Base-by-base conservation (phyloP, 2,113 vertebrate species). In the Corythornis vintsioides region DNA sequence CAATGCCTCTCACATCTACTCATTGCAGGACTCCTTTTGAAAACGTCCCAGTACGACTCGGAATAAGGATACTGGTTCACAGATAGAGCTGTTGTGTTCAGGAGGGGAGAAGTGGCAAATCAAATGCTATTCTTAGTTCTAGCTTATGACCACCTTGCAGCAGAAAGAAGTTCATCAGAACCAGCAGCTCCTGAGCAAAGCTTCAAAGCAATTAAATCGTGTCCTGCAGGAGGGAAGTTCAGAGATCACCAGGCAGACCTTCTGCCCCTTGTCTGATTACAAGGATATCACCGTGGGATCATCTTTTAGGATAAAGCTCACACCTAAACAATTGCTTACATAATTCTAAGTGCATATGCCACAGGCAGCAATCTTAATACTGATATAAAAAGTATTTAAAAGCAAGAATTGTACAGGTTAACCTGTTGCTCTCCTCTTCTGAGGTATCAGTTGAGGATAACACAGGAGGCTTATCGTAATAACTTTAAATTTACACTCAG, bases 31-130 rank as follows among this genome's bases (percentile, higher is more conserved):
- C 2, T 3, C 29, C 9, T 43, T 79, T 45, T n/a, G 40, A 79
- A 83, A 64, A 56, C 18, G 20, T 53, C 33, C 33, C 45, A 14
- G 9, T 0, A 55, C 43, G 53, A 45, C 33, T 69, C 48, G 33
- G 42, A 89, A 48, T 31, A 63, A 60, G 31, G 15, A 26, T 19
- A 70, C 1, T 11, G 52, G 28, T 47, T 79, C 2, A 9, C 47
- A 73, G 42, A 22, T 6, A 60, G 13, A 82, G 45, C 59, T 61
- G 11, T 9, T 42, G 63, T 1, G 0, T 55, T 55, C 0, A 0
- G 7, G 35, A 11, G 2, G 40, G 11, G 3, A 15, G 17, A 86
- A 78, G n/a, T 0, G 1, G 42, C 25, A 89, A 65, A 83, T 29
- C 21, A 81, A 74, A 66, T 15, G 52, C 4, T 70, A 29, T 26